Base-by-base conservation (phyloP, 2,888 invertebrate genomes). In the Idaea straminata region DNA sequence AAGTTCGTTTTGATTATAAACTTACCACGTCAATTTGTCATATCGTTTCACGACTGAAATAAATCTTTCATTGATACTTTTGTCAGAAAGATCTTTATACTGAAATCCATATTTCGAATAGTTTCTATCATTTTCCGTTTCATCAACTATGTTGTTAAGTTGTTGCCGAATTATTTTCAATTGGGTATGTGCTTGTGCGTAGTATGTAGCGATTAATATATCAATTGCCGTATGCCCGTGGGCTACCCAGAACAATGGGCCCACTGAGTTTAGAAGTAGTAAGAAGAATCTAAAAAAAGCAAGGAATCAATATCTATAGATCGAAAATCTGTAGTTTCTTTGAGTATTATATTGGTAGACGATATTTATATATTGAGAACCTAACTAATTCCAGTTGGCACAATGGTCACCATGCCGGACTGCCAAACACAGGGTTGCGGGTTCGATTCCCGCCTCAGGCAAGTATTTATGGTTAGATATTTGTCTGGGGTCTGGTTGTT, bases 131-230 rank as follows among this genome's bases (percentile, higher is more conserved):
- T 61, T 61, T 10, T 62, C n/a, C 15, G 15, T 61, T 15, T 63
- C 59, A 10, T 13, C 47, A 65, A 79, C 73, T 61, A 83, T 66
- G 67, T 76, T 70, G 62, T 76, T 72, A 38, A 86, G 69, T 66
- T 83, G 82, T 60, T 77, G 64, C 67, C 83, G 82, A 6, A 86
- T 73, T 16, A 85, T 78, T 69, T 81, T 81, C 59, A 86, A 57
- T 69, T 86, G 85, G 2, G 77, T 72, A 64, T 74, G 77, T n/a
- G 79, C 78, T 63, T 84, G 83, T 5, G 81, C 74, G 65, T 80
- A 85, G 68, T 81, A 83, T 3, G 78, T 74, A 3, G 75, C 74
- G 4, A 84, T 67, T 2, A 80, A 64, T 38, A 74, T 73, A 62
- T 86, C 86, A 2, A 82, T 16, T 0, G 70, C 38, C 15, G 83